Evolutionary conservation across 2,888 invertebrate genomes (phyloP).

Genomic region (Spatulosminthurus flaviceps): DNA sequence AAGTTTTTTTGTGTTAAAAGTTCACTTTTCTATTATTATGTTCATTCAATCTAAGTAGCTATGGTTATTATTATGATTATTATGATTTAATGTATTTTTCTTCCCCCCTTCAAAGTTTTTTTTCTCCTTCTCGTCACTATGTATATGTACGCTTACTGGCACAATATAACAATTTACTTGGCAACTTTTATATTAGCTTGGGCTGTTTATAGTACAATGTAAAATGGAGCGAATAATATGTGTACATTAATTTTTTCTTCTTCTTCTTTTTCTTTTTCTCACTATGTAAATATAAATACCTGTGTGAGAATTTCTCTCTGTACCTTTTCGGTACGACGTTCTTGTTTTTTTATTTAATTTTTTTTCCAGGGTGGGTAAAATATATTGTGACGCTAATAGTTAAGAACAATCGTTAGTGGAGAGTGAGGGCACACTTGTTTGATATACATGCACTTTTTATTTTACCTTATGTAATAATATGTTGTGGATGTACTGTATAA

Average conservation of each 20-base stretch:
- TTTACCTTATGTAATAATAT: too few species aligned
- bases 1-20: too few species aligned
- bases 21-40: slow-evolving; percentile 1
- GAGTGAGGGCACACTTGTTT: not conserved
- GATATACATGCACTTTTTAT: not conserved
- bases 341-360: too few species aligned
- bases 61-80: not conserved
- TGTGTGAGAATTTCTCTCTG: slow-evolving; percentile 1
- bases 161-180: not conserved
- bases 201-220: too few species aligned
- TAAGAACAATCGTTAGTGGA: not conserved
- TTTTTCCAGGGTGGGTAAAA: not conserved
- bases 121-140: too few species aligned
- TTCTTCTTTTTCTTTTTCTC: too few species aligned
- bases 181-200: too few species aligned
- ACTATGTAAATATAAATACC: slow-evolving; percentile 6
- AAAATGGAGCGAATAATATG: too few species aligned
- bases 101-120: slow-evolving; percentile 5
- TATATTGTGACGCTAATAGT: slow-evolving; percentile 7
- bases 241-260: not conserved
- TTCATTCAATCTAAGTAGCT: slow-evolving; percentile 4
- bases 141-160: too few species aligned
- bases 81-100: slow-evolving; percentile 1
- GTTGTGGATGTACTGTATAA: too few species aligned
- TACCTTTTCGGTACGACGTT: slow-evolving; percentile 15